These are phyloP conservation scores for Mellivora capensis DNA, from an alignment of 2,113 vertebrate genomes.

Conservation along the genomic window DNA sequence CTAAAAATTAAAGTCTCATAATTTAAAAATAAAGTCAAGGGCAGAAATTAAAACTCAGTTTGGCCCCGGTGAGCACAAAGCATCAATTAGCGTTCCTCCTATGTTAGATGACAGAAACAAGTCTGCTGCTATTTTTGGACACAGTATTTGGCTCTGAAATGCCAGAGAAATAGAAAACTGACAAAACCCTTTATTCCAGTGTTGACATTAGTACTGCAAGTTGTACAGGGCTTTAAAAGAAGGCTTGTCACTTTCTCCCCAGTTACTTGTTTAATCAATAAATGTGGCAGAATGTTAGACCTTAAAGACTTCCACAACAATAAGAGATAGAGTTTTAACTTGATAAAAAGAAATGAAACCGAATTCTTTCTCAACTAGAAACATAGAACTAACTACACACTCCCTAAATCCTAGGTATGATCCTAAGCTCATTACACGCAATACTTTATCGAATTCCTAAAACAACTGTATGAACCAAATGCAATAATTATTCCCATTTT, in stretches of 20 bases:
- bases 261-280: neutral
- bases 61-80: neutral
- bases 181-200: neutral
- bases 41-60: constrained; percentile 15
- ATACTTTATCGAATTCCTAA: neutral
- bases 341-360: neutral
- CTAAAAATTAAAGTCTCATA: neutral
- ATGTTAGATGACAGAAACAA: neutral
- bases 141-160: neutral
- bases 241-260: neutral
- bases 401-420: neutral
- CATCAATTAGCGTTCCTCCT: neutral
- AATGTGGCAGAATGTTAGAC: neutral
- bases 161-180: neutral
- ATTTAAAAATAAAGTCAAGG: neutral
- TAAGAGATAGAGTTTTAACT: neutral
- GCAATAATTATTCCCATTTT: neutral
- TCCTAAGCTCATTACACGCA: neutral
- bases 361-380: neutral
- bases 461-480: neutral
- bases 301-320: neutral
- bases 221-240: neutral
- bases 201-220: neutral
- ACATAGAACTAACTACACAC: neutral
- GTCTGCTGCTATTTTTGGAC: neutral